Base-by-base conservation (phyloP, 2,113 vertebrate species). In the Zapus hudsonius region DNA sequence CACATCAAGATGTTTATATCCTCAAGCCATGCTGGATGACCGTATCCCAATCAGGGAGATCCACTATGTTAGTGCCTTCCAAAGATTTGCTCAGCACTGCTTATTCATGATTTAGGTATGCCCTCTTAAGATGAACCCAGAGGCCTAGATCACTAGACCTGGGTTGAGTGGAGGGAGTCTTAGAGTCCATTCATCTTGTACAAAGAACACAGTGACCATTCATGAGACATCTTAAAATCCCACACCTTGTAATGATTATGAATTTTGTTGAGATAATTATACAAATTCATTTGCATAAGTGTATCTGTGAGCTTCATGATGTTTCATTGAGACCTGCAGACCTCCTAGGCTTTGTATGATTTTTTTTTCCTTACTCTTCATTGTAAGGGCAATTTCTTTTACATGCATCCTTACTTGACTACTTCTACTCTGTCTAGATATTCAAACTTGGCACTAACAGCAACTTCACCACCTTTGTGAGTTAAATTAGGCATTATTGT, bases 11-110 rank as follows among this genome's bases (percentile, higher is more conserved):
- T 8, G 16, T 80, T 1, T 40, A 0, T 3, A 0, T 0, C 16
- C 0, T 2, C 5, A 44, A 5, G 19, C 19, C 11, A 4, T 3
- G 1, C 0, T 0, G 44, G n/a, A n/a, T 40, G 61, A 15, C 1
- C 5, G 0, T 19, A 8, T 3, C 20, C 7, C 1, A n/a, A 20
- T 57, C 19, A 4, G 3, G 8, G 20, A 52, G 47, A 12, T 1
- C 1, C 7, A 55, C 36, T 44, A 0, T 12, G 23, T 47, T 7
- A 10, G 6, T 44, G 3, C 40, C 52, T 52, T 29, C 52, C 47
- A 1, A 36, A 52, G 59, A 25, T 4, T 31, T 75, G 74, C 82
- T 27, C 16, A 15, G 52, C 16, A 52, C 16, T 23, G 31, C 15
- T 16, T 3, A 3, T 40, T 16, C 38, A 47, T 44, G 12, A 36